Conservation (phyloP, 2,113 vertebrate genomes). For the Oreocharis arfaki region DNA sequence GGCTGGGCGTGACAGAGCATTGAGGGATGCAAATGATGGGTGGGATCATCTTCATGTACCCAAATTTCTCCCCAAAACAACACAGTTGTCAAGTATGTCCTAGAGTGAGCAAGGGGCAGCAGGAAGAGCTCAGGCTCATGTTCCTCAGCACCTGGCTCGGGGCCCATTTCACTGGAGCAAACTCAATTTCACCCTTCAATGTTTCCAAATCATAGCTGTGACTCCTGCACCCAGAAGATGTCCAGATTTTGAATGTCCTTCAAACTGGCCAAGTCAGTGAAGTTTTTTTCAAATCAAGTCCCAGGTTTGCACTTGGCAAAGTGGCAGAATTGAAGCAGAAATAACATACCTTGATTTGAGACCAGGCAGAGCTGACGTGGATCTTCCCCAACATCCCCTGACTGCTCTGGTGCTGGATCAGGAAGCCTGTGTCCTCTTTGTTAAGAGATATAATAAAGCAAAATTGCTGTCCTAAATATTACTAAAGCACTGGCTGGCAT, state of each 20-base stretch:
- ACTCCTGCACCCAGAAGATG: not conserved
- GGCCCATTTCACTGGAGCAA: not conserved
- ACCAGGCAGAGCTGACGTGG: not conserved
- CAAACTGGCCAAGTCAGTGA: not conserved
- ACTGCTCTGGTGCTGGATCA: not conserved
- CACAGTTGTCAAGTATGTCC: not conserved
- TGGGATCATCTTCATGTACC: not conserved
- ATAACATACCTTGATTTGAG: not conserved
- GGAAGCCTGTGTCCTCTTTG: conserved; percentile 39
- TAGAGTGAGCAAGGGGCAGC: not conserved
- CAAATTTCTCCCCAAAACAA: not conserved
- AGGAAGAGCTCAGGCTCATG: not conserved
- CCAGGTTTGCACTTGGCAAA: not conserved
- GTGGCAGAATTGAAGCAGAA: not conserved
- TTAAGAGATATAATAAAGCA: conserved; percentile 65
- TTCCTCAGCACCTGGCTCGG: not conserved
- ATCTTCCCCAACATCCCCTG: not conserved
- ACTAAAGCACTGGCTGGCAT: conserved; percentile 65
- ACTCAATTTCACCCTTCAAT: not conserved
- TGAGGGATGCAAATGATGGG: not conserved
- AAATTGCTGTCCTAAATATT: conserved; percentile 72
- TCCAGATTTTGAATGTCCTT: not conserved
- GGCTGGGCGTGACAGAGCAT: fast-evolving
- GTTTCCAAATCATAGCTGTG: not conserved
- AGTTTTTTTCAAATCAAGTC: not conserved